Base-by-base conservation (phyloP, 2,888 invertebrate species). In the Charanyca ferruginea region DNA sequence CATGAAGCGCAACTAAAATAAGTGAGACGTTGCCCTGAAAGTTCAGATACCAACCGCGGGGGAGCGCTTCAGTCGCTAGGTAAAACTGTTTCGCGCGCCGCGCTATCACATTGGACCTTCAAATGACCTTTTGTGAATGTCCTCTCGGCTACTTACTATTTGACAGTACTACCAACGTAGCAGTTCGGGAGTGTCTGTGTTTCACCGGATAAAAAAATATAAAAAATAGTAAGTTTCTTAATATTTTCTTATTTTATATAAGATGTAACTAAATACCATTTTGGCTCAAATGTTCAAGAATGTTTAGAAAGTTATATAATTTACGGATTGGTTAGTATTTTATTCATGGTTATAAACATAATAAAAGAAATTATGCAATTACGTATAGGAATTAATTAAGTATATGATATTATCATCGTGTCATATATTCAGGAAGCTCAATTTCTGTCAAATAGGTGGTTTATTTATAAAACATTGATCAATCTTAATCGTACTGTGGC, bases 111-210 rank as follows among this genome's bases (percentile, higher is more conserved):
- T 2, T 38, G 38, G 93, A 90, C 95, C 95, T 95, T 95, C 95
- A 95, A 93, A 93, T 92, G 95, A 95, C 95, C 95, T 95, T 92
- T 94, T 67, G 41, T 71, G 84, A 87, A 86, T 92, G 91, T 91
- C 92, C 92, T 90, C 89, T 90, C 85, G 82, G 79, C 87, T 87
- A 87, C 86, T 87, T 84, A 71, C 71, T 84, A 86, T 89, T 92
- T 93, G 92, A 92, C 92, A 93, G 92, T 91, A 89, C 89, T 89
- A 88, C 83, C 84, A 81, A 86, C 85, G 90, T 89, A 89, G 83
- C 88, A 87, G 91, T 89, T 88, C 89, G 89, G 91, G 90, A 92
- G 93, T 94, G 93, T 89, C 88, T 87, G 89, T 91, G 85, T 89
- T 84, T 87, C 83, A 79, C 79, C 76, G 75, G 79, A 78, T 73